Evolutionary conservation across 2,113 vertebrate species (phyloP).

Genomic region (Glaucidium brasilianum): DNA sequence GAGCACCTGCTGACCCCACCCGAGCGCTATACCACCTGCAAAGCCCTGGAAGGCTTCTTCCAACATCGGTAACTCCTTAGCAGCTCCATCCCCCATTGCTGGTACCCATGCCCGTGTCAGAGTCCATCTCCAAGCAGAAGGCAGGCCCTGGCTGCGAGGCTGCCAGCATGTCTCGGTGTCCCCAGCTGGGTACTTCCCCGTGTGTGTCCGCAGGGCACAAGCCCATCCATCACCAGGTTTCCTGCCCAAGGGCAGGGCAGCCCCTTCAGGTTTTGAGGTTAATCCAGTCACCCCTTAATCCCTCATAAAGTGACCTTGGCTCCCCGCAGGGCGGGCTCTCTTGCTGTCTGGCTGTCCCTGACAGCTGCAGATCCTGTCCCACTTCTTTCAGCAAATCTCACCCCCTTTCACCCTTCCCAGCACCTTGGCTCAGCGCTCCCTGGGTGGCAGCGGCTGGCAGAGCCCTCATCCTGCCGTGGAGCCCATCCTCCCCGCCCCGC

Average conservation of each 20-base stretch:
- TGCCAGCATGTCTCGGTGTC: background rate
- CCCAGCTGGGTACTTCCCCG: background rate
- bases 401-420: rapidly evolving
- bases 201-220: rapidly evolving
- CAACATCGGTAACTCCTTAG: conserved; percentile 86
- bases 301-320: background rate
- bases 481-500: background rate
- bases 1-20: conserved; percentile 93
- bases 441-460: background rate
- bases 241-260: background rate
- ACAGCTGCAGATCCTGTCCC: background rate
- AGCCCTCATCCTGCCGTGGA: background rate
- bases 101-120: background rate
- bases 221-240: background rate
- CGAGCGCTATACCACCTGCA: conserved; percentile 91
- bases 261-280: background rate
- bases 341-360: background rate
- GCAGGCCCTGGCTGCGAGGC: background rate
- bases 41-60: conserved; percentile 94
- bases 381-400: background rate
- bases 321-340: rapidly evolving
- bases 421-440: background rate
- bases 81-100: rapidly evolving
- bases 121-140: rapidly evolving
- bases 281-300: background rate